Evolutionary conservation across 1,140 invertebrate species (phyloP).

Genomic region (Chrysomallon squamiferum): DNA sequence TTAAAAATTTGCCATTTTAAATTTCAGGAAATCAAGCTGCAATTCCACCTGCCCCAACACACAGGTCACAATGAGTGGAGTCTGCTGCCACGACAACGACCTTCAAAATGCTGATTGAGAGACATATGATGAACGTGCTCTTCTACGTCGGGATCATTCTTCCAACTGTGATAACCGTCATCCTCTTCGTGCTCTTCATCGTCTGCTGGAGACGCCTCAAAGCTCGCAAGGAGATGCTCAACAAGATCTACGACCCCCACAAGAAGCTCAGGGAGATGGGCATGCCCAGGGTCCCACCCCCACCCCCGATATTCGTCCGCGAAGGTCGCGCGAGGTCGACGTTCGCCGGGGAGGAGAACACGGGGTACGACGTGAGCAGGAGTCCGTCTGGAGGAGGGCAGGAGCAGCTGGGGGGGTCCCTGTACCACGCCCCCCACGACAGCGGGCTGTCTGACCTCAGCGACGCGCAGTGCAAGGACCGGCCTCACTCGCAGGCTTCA

Average conservation of each 20-base stretch:
- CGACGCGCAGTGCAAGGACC: constrained; percentile 29
- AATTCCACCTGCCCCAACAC: no score
- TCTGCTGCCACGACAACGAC: no score
- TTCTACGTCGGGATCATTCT: constrained; percentile 67
- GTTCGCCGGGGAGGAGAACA: constrained; percentile 25
- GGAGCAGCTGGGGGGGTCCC: neutral
- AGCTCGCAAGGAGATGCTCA: constrained; percentile 39
- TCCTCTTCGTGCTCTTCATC: constrained; percentile 52
- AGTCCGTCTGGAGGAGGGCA: constrained; percentile 29
- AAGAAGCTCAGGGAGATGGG: constrained; percentile 26
- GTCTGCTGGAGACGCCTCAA: constrained; percentile 50
- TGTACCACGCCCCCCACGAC: constrained; percentile 42
- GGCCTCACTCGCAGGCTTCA: constrained; percentile 44
- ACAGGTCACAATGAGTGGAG: no score
- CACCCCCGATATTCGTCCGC: constrained; percentile 21
- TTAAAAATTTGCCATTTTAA: no score
- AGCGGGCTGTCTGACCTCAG: constrained; percentile 47
- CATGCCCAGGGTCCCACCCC: constrained; percentile 24
- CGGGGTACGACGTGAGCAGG: constrained; percentile 35
- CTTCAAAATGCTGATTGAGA: constrained; percentile 6
- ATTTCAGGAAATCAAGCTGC: no score
- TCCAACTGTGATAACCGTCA: constrained; percentile 65
- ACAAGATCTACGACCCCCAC: constrained; percentile 47
- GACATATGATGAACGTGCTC: constrained; percentile 47
- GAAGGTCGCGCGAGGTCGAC: constrained; percentile 6